Evolutionary conservation across 2,113 vertebrate genomes (phyloP).

Genomic region (Elachura formosa): DNA sequence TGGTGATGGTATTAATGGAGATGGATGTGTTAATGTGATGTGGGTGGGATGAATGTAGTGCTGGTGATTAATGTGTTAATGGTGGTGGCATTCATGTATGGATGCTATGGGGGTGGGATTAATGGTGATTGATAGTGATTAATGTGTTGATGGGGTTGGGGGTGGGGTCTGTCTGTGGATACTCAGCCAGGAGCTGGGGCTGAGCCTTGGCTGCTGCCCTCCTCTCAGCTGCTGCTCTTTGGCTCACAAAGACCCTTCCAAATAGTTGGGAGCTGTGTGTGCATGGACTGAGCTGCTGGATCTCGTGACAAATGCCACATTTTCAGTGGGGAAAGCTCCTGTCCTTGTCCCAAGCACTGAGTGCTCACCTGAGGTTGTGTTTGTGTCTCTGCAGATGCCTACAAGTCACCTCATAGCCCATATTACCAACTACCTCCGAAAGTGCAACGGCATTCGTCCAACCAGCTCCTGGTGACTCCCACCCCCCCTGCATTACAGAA

Average conservation of each 20-base stretch:
- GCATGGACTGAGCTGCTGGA: background rate
- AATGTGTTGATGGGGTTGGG: background rate
- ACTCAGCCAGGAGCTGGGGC: background rate
- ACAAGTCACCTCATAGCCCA: constrained; percentile 92
- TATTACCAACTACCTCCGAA: constrained; percentile 98
- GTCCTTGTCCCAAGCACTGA: background rate
- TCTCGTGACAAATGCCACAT: fast-evolving
- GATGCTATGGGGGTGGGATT: background rate
- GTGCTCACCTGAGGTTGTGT: background rate
- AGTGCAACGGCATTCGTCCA: constrained; percentile 87
- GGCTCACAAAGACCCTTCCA: background rate
- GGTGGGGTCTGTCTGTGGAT: background rate
- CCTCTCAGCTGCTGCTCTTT: background rate
- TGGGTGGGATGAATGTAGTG: background rate
- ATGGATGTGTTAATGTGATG: background rate
- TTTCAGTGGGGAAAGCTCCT: background rate
- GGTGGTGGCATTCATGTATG: background rate
- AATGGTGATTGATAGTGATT: background rate
- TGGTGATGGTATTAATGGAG: background rate
- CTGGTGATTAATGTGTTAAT: background rate
- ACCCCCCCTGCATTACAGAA: constrained; percentile 93
- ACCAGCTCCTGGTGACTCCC: constrained; percentile 86
- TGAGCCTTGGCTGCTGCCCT: background rate
- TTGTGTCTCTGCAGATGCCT: constrained; percentile 76
- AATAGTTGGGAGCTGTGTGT: background rate